Evolutionary conservation across 1,140 invertebrate genomes (phyloP).

Genomic region (Dinothrombium tinctorium): DNA sequence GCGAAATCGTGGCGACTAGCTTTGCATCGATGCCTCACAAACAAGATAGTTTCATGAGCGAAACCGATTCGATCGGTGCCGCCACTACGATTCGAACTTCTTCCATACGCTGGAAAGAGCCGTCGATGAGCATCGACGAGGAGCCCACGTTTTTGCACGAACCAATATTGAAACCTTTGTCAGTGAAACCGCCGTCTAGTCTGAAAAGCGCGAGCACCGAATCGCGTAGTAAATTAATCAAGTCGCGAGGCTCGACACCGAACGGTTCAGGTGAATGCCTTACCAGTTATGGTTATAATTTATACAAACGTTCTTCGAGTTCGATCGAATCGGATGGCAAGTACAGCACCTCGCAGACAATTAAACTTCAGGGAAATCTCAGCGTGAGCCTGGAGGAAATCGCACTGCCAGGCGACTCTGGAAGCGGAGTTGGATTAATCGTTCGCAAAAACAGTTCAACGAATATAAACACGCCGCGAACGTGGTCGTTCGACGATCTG

Average conservation of each 20-base stretch:
- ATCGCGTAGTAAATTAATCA: not conserved
- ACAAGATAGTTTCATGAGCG: constrained; percentile 2
- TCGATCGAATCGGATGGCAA: not conserved
- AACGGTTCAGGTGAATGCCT: not conserved
- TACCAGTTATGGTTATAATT: not conserved
- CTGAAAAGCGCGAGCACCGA: not conserved
- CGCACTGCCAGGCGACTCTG: not conserved
- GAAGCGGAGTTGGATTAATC: not conserved
- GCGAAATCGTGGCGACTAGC: not conserved
- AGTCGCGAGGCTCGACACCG: not conserved
- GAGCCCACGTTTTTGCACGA: not conserved
- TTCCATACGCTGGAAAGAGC: constrained; percentile 3
- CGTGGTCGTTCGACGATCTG: constrained; percentile 10
- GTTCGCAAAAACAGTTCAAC: not conserved
- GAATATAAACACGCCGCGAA: not conserved
- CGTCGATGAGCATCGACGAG: not conserved
- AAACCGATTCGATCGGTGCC: constrained; percentile 2
- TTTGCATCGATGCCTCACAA: not conserved
- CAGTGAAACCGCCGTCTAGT: constrained; percentile 1
- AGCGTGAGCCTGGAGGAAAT: not conserved
- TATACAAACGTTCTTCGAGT: not conserved
- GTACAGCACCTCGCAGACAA: not conserved
- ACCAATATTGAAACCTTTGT: not conserved
- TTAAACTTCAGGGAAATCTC: not conserved
- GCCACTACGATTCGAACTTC: constrained; percentile 3